A percentile compares a stretch with the other conserved stretches of the same genome.
phyloP scores from a whole-genome alignment of 2,797 vertebrate species.

The Cyclopterus lumpus region DNA sequence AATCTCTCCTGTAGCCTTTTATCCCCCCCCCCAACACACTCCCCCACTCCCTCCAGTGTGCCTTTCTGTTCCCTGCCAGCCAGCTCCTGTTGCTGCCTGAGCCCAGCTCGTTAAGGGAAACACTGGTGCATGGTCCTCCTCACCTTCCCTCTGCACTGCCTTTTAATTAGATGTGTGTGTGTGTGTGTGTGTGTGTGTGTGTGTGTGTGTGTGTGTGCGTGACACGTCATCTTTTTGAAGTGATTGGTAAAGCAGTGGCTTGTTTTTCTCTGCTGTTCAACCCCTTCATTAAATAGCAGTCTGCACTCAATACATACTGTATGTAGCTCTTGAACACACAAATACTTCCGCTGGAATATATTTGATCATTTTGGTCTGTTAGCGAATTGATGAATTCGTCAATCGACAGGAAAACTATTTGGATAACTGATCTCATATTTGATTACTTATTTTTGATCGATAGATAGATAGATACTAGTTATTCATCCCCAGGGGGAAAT shows the following conservation, averaged over 20 bases:
- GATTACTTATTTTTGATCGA: background rate
- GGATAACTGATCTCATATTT: background rate
- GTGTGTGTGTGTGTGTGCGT: constrained; percentile 1
- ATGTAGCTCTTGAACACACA: background rate
- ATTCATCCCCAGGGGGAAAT: too few species aligned
- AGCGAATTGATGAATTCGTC: background rate
- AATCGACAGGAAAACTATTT: background rate
- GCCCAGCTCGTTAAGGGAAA: constrained; percentile 77
- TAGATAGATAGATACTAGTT: too few species aligned
- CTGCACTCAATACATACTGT: background rate
- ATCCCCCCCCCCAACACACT: constrained; percentile 34
- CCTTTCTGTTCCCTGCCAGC: constrained; percentile 60
- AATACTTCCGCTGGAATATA: background rate
- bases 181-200: constrained; percentile 43
- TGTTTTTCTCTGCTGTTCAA: constrained; percentile 47
- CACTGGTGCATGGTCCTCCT: constrained; percentile 74
- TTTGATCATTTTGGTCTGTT: background rate
- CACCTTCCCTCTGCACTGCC: constrained; percentile 72
- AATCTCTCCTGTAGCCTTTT: constrained; percentile 68
- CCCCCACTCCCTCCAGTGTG: constrained; percentile 43
- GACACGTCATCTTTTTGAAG: constrained; percentile 49
- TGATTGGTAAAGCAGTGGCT: constrained; percentile 36
- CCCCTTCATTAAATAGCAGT: constrained; percentile 17
- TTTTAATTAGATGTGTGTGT: constrained; percentile 79
- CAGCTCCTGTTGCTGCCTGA: constrained; percentile 61